A percentile compares a stretch with the other conserved stretches of the same genome.
phyloP scores from a whole-genome alignment of 2,113 vertebrate species.

The Oceanites oceanicus region DNA sequence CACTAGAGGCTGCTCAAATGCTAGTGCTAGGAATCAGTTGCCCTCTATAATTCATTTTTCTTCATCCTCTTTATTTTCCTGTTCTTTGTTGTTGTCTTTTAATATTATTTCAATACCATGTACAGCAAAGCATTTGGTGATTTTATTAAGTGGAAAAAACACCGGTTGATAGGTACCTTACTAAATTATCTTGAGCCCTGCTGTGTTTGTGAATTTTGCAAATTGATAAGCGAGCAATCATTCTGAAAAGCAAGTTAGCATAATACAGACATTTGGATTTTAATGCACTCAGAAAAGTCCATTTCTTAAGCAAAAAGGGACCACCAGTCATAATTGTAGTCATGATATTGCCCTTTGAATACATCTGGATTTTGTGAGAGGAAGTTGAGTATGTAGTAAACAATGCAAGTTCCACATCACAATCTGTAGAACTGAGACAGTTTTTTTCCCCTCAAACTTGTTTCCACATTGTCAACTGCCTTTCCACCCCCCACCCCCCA shows the following conservation, averaged over 20 bases:
- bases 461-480: background rate
- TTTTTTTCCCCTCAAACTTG: background rate
- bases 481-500: no score
- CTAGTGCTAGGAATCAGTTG: background rate
- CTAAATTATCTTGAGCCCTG: background rate
- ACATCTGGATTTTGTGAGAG: background rate
- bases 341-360: background rate
- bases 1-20: constrained; percentile 74
- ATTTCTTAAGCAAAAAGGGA: background rate
- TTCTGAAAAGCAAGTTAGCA: constrained; percentile 8
- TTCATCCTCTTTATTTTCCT: background rate
- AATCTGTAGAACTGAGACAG: background rate
- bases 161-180: background rate
- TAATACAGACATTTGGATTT: background rate
- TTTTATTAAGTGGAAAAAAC: background rate
- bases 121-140: background rate
- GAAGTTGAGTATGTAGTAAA: background rate
- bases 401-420: background rate
- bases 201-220: constrained; percentile 4
- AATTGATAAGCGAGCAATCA: background rate
- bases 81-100: constrained; percentile 3
- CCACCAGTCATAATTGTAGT: background rate
- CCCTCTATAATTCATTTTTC: background rate
- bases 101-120: background rate
- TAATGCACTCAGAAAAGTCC: background rate